phyloP scores from a whole-genome alignment of 2,113 vertebrate genomes.

The Crotophaga sulcirostris region DNA sequence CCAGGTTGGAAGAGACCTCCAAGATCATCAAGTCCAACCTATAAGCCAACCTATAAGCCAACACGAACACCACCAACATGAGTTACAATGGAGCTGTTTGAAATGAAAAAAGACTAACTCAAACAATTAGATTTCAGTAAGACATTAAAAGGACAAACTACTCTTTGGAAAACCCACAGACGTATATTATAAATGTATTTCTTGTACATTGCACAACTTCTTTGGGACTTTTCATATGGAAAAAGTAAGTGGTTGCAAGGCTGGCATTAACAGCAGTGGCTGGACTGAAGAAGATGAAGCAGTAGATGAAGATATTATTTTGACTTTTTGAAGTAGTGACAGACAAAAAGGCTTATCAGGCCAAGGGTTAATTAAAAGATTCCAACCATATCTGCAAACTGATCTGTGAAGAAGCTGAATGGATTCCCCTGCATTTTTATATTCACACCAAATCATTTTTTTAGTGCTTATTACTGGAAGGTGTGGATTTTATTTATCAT shows the following conservation, averaged over 20 bases:
- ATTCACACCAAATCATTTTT: not conserved
- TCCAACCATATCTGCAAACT: not conserved
- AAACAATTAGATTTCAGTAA: not conserved
- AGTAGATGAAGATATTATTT: not conserved
- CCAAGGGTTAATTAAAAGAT: slow-evolving; percentile 25
- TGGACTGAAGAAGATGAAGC: not conserved
- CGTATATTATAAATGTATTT: not conserved
- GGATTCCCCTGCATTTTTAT: not conserved
- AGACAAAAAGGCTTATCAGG: not conserved
- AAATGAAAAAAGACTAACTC: not conserved
- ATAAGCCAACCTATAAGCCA: too few relatives aligned
- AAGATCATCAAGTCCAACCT: too few relatives aligned
- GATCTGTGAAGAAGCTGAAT: slow-evolving; percentile 4
- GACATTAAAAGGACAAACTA: not conserved
- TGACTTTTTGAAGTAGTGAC: not conserved
- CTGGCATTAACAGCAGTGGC: not conserved
- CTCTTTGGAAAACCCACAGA: not conserved
- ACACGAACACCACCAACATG: too few relatives aligned
- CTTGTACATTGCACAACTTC: not conserved
- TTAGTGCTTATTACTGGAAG: not conserved
- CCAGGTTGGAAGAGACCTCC: too few relatives aligned
- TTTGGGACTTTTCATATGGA: not conserved
- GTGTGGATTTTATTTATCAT: not conserved
- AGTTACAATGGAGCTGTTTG: not conserved
- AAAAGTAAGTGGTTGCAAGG: not conserved